These are phyloP conservation scores for Leucoraja ocellata DNA, from an alignment of 2,797 vertebrate species.

Conservation along the genomic window DNA sequence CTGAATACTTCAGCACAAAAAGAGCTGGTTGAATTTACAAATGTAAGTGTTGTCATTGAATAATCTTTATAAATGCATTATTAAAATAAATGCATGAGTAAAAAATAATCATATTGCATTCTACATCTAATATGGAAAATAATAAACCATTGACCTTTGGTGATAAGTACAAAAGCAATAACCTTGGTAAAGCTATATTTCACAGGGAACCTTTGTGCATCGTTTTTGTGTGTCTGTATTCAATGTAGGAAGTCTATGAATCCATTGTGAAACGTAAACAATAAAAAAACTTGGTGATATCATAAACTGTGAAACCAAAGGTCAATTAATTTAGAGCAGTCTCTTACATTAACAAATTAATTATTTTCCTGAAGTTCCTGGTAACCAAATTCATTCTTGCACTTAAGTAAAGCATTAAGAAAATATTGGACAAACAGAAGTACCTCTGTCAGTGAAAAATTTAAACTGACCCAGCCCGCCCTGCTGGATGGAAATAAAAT, in stretches of 20 bases:
- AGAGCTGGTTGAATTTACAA: neutral
- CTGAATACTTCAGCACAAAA: neutral
- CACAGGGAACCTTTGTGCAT: neutral
- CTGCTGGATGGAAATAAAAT: neutral
- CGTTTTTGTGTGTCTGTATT: neutral
- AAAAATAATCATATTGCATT: neutral
- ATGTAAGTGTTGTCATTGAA: neutral
- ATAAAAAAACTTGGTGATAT: neutral
- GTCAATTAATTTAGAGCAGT: neutral
- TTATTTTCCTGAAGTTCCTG: neutral
- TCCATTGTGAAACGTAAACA: neutral
- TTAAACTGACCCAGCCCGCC: neutral
- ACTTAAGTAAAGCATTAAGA: neutral
- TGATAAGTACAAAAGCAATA: neutral
- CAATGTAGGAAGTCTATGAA: neutral
- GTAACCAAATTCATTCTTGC: neutral
- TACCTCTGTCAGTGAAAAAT: neutral
- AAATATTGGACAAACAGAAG: neutral
- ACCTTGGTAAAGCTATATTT: neutral
- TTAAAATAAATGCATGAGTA: too few species aligned
- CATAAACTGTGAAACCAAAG: neutral
- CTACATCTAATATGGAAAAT: neutral
- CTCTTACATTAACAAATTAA: neutral
- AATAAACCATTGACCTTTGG: neutral
- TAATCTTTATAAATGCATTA: neutral